Base-by-base conservation (phyloP, 2,113 vertebrate species). In the Paradisaea rubra region DNA sequence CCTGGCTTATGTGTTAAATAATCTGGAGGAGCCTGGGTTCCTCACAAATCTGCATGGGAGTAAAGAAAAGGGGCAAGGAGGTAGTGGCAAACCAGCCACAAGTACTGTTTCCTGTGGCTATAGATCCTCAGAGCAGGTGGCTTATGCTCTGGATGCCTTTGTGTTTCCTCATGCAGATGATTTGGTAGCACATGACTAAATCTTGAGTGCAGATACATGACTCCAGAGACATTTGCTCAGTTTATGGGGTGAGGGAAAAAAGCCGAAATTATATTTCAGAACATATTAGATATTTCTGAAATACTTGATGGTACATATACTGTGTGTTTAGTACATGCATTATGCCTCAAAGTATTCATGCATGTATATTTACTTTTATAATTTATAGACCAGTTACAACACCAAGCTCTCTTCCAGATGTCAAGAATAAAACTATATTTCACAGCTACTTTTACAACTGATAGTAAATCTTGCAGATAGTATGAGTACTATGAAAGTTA, bases 351-450 rank as follows among this genome's bases (percentile, higher is more conserved):
- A 92, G 72, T 96, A 87, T 84, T 93, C 93, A 89, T 91, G 94
- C 93, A 81, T 92, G 83, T 93, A 86, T 94, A 96, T 95, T 95
- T 97, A 95, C 89, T 88, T 95, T 94, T 68, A 84, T 88, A 88
- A 95, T 95, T 95, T 96, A 94, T 95, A 84, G 96, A 79, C 79
- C 82, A 90, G 93, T 88, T 96, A 93, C 72, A 65, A 78, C 45
- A 90, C 63, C 82, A 94, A 94, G 53, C 63, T 85, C 85, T 93
- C 81, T 89, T 91, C 76, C 79, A 94, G 82, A 56, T 61, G 81
- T 91, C 91, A 95, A 83, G 88, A 95, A 90, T 91, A 91, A 94
- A 90, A 89, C 76, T 84, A 5, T 94, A 95, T 95, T 96, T 96
- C 95, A 95, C 76, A 90, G 76, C 53, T 86, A 77, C 79, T 95